Conservation (phyloP, 2,113 vertebrate species). For the Dinomys branickii region DNA sequence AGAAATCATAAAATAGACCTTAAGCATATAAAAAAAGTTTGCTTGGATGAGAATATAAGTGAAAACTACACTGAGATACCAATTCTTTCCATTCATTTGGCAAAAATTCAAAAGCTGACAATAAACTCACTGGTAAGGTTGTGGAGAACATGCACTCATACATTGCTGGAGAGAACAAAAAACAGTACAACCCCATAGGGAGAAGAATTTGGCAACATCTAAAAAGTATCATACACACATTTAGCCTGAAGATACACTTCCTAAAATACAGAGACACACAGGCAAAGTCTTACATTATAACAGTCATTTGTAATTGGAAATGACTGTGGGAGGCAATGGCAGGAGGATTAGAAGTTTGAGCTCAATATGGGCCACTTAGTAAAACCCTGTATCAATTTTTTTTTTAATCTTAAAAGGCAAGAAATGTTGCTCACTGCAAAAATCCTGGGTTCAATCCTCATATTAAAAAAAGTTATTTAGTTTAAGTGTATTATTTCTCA, state of each 20-base stretch:
- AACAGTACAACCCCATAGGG: not conserved
- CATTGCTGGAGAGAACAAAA: not conserved
- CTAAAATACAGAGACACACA: not conserved
- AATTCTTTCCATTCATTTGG: not conserved
- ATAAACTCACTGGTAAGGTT: not conserved
- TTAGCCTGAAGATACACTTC: not conserved
- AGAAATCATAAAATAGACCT: not conserved
- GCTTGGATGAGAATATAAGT: slow-evolving; percentile 7
- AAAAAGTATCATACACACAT: not conserved
- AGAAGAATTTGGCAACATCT: not conserved
- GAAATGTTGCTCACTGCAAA: not conserved
- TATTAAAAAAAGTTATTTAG: not conserved
- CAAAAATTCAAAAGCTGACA: slow-evolving; percentile 20
- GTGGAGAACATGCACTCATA: not conserved
- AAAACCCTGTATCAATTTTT: not conserved
- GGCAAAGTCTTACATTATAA: not conserved
- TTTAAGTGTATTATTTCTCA: not conserved
- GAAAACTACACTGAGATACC: slow-evolving; percentile 8
- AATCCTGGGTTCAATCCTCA: not conserved
- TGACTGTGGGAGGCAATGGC: not conserved
- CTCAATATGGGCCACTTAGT: not conserved
- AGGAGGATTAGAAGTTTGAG: not conserved
- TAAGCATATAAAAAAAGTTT: slow-evolving; percentile 23
- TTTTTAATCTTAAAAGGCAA: not conserved
- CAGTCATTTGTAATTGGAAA: slow-evolving; percentile 1